A percentile compares a stretch with the other conserved stretches of the same genome.
Evolutionary conservation across 2,888 invertebrate species (phyloP).

Genomic region (Selenia dentaria): DNA sequence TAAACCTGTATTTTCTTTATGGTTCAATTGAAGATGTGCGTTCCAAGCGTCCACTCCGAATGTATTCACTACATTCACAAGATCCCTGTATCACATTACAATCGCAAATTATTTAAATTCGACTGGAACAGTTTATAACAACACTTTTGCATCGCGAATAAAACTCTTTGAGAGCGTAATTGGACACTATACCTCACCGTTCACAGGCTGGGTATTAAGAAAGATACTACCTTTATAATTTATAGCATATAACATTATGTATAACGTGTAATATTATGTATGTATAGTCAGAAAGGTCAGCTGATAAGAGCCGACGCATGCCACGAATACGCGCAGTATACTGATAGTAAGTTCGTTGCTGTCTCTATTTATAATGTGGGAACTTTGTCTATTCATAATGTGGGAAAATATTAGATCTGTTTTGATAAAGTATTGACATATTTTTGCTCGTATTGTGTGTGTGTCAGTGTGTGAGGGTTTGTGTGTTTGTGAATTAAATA

Average conservation of each 20-base stretch:
- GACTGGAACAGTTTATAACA: background rate
- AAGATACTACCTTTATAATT: constrained; percentile 19
- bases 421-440: constrained; percentile 29
- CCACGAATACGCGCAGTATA: constrained; percentile 46
- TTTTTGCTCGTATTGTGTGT: no score
- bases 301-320: constrained; percentile 66
- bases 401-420: constrained; percentile 28
- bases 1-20: no score
- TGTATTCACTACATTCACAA: constrained; percentile 3
- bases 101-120: background rate
- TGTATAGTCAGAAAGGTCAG: constrained; percentile 55
- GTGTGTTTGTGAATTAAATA: no score
- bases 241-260: constrained; percentile 15
- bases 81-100: background rate
- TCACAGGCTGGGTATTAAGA: constrained; percentile 9
- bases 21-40: no score
- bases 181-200: constrained; percentile 1
- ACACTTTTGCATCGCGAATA: constrained; percentile 2
- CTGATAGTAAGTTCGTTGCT: no score
- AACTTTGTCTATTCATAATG: constrained; percentile 30
- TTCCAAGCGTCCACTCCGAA: no score
- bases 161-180: constrained; percentile 10
- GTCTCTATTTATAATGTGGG: constrained; percentile 30
- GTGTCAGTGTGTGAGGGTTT: no score
- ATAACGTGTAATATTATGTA: background rate